Conservation (phyloP, 2,888 invertebrate genomes). For the Xestia rhomboidea region DNA sequence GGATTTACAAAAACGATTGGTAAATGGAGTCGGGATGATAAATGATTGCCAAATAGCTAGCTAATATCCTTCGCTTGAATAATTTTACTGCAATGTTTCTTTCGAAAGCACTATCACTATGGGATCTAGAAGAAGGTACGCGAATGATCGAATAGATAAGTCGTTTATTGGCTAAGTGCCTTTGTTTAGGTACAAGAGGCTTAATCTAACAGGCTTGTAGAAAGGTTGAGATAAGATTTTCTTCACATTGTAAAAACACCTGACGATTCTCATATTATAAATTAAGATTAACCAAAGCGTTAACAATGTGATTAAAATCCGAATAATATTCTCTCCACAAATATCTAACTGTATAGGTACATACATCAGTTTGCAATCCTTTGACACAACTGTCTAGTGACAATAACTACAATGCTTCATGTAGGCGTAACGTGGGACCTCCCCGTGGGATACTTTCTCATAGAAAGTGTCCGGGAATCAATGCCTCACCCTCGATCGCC, state of each 20-base stretch:
- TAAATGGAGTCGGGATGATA: constrained; percentile 14
- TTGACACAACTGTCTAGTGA: constrained; percentile 34
- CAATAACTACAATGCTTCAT: constrained; percentile 42
- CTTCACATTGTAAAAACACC: not conserved
- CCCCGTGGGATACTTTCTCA: constrained; percentile 76
- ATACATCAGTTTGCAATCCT: constrained; percentile 45
- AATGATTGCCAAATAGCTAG: constrained; percentile 16
- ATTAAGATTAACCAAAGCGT: not conserved
- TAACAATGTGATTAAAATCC: not conserved
- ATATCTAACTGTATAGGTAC: not conserved
- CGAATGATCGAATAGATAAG: not conserved
- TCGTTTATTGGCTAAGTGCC: not conserved
- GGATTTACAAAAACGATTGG: constrained; percentile 15
- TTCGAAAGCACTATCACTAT: not conserved
- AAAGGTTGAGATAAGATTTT: not conserved
- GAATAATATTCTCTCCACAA: constrained; percentile 1
- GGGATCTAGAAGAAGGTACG: not conserved
- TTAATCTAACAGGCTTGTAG: not conserved
- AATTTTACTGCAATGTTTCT: not conserved
- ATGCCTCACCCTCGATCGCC: constrained; percentile 69
- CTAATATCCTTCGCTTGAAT: not conserved
- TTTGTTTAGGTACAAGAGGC: not conserved
- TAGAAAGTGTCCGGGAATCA: constrained; percentile 66
- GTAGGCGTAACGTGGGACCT: constrained; percentile 77
- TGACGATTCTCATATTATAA: not conserved